Evolutionary conservation across 2,888 invertebrate species (phyloP), one percentile per base, ranked within the genome.

Genomic region (Eurois occulta): DNA sequence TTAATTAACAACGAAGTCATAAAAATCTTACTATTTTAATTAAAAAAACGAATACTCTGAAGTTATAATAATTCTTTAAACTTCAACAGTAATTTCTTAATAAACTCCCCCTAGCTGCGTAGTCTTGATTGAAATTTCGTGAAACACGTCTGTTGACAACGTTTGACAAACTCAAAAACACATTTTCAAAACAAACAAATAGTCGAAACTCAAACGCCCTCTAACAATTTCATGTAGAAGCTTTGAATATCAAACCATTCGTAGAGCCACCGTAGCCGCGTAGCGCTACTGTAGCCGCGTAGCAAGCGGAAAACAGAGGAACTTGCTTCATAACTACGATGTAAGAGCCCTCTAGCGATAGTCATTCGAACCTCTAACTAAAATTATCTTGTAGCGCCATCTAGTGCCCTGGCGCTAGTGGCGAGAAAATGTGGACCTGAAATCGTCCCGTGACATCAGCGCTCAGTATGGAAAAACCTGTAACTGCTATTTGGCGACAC

Each of bases 341-440:
- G 0, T 35, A 28, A 68, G n/a, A 43, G 86, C 73, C 48, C 74
- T 76, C 86, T 88, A 58, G 64, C 13, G 71, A n/a, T n/a, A 35
- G 48, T 58, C 16, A 16, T 13, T 3, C 32, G 24, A 68, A 71
- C 32, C 10, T 38, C 7, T 35, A 13, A n/a, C 16, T 55, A 5
- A 66, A 76, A 68, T 71, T 1, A 2, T 18, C 8, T 5, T 8
- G 43, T 58, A 67, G 46, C 74, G 83, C 74, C 83, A 72, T 72
- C 78, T 82, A 52, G 38, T 4, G 0, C 0, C 1, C 0, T 24
- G 6, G 13, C 5, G 7, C 32, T 35, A 16, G 4, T 11, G n/a
- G n/a, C 55, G 55, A 71, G 65, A 62, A 82, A 83, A 75, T 62
- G 0, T 24, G n/a, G 48, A 66, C 70, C 65, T 77, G 1, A 72